Evolutionary conservation across 2,888 invertebrate genomes (phyloP), one percentile per base, ranked within the genome.

Genomic region (Tetropium fuscum): DNA sequence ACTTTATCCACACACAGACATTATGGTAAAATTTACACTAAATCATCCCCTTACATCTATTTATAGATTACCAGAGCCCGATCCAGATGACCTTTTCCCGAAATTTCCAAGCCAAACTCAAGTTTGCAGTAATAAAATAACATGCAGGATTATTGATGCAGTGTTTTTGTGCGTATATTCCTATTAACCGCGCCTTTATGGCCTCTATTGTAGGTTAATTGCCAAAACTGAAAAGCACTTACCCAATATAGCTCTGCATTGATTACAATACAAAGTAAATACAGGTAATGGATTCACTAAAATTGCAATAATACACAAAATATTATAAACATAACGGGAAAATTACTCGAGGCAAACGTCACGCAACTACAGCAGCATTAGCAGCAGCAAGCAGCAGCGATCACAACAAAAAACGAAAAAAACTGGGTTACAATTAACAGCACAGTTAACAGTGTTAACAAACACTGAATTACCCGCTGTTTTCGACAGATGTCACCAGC

Each of bases 381-480:
- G 13, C n/a, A n/a, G n/a, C n/a, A n/a, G n/a, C n/a, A n/a, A n/a
- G n/a, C n/a, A n/a, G n/a, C n/a, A n/a, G n/a, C 51, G 53, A 58
- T 58, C 53, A 58, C 53, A 58, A 58, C 58, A 58, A 53, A 54
- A n/a, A n/a, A n/a, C n/a, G n/a, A n/a, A n/a, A n/a, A 34, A 55
- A 47, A 34, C 45, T 55, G 55, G 55, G 55, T 47, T 55, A n/a
- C n/a, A n/a, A n/a, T n/a, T n/a, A n/a, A n/a, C n/a, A n/a, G n/a
- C n/a, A n/a, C n/a, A n/a, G n/a, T n/a, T n/a, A n/a, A n/a, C n/a
- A n/a, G n/a, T n/a, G n/a, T n/a, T n/a, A n/a, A n/a, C n/a, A n/a
- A 55, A 34, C 32, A 43, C 20, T 7, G 11, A 43, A 47, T n/a
- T 30, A 7, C 8, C 10, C 5, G 18, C 5, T 41, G 5, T 22